Base-by-base conservation (phyloP, 2,888 invertebrate species). In the Sminthurinus aureus region DNA sequence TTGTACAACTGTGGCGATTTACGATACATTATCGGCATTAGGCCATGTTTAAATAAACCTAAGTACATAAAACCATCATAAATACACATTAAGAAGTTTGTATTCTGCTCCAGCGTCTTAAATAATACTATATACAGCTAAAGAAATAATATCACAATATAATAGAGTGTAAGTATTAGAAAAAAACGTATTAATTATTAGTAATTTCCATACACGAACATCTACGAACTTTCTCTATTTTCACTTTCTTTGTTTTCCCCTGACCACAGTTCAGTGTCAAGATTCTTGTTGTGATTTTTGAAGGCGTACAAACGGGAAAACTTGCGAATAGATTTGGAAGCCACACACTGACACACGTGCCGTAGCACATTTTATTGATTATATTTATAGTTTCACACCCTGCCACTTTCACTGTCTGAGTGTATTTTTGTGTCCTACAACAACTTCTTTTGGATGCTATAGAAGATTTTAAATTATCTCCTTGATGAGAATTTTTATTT, bases 271-370 rank as follows among this genome's bases (percentile, higher is more conserved):
- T 86, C 24, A 88, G 78, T 0, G 86, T 88, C 58, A 88, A 86
- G 9, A 84, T 85, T 84, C 87, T 87, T 83, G 87, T 87, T 12
- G 84, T 84, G 2, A 87, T 86, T 76, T 85, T 86, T 51, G 87
- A 87, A 0, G 88, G 88, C 76, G 85, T 75, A 81, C 88, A 88
- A 12, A 86, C 88, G 51, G 88, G 87, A 77, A 86, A 87, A 12
- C 87, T 87, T 38, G 86, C 85, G 79, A 88, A 88, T 20, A 88
- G 79, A 26, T 87, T 87, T 3, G 88, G 88, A 20, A 88, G 86
- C 88, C 88, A 88, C 12, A 88, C 88, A 8, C 86, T 86, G 2
- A 88, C 86, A 73, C 88, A 88, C 69, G 87, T 86, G 13, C 88
- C 88, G 82, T 86, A 85, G 76, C 88, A 88, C 87, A 88, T 87